Evolutionary conservation across 2,113 vertebrate species (phyloP), one percentile per base, ranked within the genome.

Genomic region (Osmerus mordax): DNA sequence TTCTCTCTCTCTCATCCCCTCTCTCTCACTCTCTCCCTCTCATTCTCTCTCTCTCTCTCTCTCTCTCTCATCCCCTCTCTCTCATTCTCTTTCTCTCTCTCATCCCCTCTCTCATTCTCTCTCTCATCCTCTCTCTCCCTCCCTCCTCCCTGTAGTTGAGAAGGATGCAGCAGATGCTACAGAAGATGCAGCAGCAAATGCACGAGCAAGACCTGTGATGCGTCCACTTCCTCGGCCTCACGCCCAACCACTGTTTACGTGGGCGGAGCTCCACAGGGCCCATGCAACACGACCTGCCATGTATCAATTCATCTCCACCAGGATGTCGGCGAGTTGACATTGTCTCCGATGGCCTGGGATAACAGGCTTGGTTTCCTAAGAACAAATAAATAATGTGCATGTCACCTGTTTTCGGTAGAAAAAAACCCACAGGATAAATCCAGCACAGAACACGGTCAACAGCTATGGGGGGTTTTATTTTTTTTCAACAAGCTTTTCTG

Each of bases 171-270:
- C 88, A 91, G 83, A 91, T 91, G 90, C 88, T 91, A 4, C 90
- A 91, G 84, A 91, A 91, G 82, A 91, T 91, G 90, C 90, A 91
- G 69, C 89, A 89, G 83, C 90, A 91, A 81, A 91, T 91, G 90
- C 90, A 91, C 2, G 89, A 90, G 72, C 90, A 91, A 68, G 89
- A 91, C 72, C 83, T 91, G 86, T 91, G 84, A 90, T 59, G 5
- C 1, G 19, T 16, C 55, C 16, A 56, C 65, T 41, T 19, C 62
- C 15, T 16, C 2, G 16, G 32, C 62, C 62, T 36, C 1, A 18
- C 62, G 36, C 62, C 28, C 63, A 65, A 4, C 18, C 18, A 36
- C 29, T n/a, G 29, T 3, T 21, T 21, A 14, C 11, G 64, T 51
- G 64, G 64, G n/a, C 11, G 12, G 36, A 51, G 36, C n/a, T 7